A percentile compares a stretch with the other conserved stretches of the same genome.
phyloP scores from a whole-genome alignment of 2,797 vertebrate species.

The Sebastes itinus region DNA sequence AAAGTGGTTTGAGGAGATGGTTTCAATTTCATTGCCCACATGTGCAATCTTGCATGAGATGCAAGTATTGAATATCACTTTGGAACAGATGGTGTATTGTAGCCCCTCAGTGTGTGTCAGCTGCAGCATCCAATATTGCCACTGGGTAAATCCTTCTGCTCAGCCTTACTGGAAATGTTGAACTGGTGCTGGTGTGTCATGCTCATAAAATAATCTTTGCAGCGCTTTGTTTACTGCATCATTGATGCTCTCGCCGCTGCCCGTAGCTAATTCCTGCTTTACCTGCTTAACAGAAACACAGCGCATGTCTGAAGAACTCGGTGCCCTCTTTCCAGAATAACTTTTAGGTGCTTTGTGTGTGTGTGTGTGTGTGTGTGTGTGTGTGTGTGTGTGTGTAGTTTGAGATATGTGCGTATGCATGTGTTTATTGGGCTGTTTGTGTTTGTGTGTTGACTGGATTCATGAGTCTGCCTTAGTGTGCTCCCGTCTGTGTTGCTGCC shows the following conservation, averaged over 20 bases:
- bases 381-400: constrained; percentile 7
- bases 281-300: constrained; percentile 24
- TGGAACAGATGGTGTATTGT: constrained; percentile 62
- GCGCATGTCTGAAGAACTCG: constrained; percentile 7
- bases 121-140: constrained; percentile 32
- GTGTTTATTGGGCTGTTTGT: constrained; percentile 52
- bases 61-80: constrained; percentile 61
- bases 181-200: constrained; percentile 23
- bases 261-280: constrained; percentile 15
- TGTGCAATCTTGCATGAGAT: constrained; percentile 61
- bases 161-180: constrained; percentile 47
- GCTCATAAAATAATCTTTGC: constrained; percentile 24
- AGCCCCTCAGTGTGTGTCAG: constrained; percentile 41
- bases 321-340: constrained; percentile 14
- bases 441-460: constrained; percentile 52
- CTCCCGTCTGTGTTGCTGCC: constrained; percentile 43
- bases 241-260: constrained; percentile 5
- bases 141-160: constrained; percentile 39
- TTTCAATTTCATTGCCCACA: constrained; percentile 58
- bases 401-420: constrained; percentile 4
- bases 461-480: constrained; percentile 28
- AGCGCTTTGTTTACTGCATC: constrained; percentile 39
- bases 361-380: constrained; percentile 5
- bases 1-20: constrained; percentile 49
- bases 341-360: constrained; percentile 19